A percentile compares a stretch with the other conserved stretches of the same genome.
Conservation (phyloP, 2,888 invertebrate genomes). For the Lepidochrysops patricia region DNA sequence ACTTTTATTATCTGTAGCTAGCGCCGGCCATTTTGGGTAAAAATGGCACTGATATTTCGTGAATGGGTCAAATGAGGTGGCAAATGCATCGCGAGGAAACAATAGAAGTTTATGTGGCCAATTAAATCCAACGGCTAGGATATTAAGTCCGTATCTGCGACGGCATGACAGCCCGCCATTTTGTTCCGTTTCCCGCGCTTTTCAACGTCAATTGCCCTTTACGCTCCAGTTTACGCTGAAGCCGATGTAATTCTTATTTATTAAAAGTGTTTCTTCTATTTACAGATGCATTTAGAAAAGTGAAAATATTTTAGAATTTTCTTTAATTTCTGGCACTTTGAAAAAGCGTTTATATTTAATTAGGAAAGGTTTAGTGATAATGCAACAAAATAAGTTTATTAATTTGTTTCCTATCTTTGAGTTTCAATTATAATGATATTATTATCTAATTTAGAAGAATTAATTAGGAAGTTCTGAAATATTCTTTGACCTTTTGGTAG, state of each 20-base stretch:
- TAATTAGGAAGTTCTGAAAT: too few relatives aligned
- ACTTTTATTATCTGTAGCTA: too few relatives aligned
- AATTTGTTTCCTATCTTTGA: too few relatives aligned
- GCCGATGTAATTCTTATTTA: constrained; percentile 15
- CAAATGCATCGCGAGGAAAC: constrained; percentile 41
- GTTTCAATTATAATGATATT: too few relatives aligned
- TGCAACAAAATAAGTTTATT: too few relatives aligned
- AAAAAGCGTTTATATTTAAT: too few relatives aligned
- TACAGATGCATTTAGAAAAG: neutral
- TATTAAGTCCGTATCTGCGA: constrained; percentile 45
- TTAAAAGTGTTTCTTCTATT: neutral
- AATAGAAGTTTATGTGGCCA: constrained; percentile 54
- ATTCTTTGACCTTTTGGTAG: too few relatives aligned
- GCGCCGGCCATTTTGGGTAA: constrained; percentile 20
- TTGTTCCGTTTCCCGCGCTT: constrained; percentile 33
- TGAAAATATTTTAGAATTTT: too few relatives aligned
- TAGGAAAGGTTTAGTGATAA: too few relatives aligned
- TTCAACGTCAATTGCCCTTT: constrained; percentile 34
- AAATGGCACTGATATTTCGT: constrained; percentile 39
- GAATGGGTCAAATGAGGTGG: constrained; percentile 43
- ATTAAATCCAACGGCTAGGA: constrained; percentile 54
- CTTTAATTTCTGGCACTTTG: too few relatives aligned
- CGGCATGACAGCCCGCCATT: constrained; percentile 31
- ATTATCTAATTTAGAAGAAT: too few relatives aligned
- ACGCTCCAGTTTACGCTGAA: constrained; percentile 25